Base-by-base conservation (phyloP, 2,888 invertebrate genomes). In the Gymnocheta viridis region DNA sequence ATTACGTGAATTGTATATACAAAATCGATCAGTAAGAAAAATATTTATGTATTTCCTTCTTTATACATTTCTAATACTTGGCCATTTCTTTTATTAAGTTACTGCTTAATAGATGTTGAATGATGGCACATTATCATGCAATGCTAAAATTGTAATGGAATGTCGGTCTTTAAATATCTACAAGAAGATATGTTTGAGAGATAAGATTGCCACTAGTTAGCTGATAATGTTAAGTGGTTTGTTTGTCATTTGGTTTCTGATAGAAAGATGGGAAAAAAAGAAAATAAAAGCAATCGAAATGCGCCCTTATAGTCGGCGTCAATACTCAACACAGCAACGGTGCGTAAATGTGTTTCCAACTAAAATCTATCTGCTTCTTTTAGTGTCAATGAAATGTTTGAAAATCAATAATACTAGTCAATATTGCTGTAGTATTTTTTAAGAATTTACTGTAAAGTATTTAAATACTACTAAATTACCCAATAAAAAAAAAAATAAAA, bases 201-300 rank as follows among this genome's bases (percentile, higher is more conserved):
- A 74, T 38, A 29, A 17, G 24, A 32, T 54, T 76, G n/a, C 54
- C 41, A 76, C 22, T 62, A 41, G 24, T 41, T 35, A 35, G 58
- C 47, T 51, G 58, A 60, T n/a, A 29, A 38, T 51, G 41, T 64
- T 32, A 70, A 70, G 70, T 70, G 69, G 69, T 4, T 9, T 29
- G 29, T 24, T 29, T 51, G 60, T 17, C 24, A 54, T 78, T n/a
- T 54, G 29, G 32, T 14, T 62, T 62, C 14, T 64, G 64, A 56
- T 44, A 47, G 41, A 24, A 32, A 19, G 27, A 38, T 49, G n/a
- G 29, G 17, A 38, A 22, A 24, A 12, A 27, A 32, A 32, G 4
- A 44, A 66, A 66, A 73, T 49, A 10, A 14, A 54, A 56, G 29
- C 9, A 54, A 32, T 64, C 41, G 32, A 51, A 64, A 27, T 27